These are phyloP conservation scores for Bolinopsis microptera DNA, from an alignment of 37 sponge, comb jelly and placozoan genomes.

Conservation along the genomic window DNA sequence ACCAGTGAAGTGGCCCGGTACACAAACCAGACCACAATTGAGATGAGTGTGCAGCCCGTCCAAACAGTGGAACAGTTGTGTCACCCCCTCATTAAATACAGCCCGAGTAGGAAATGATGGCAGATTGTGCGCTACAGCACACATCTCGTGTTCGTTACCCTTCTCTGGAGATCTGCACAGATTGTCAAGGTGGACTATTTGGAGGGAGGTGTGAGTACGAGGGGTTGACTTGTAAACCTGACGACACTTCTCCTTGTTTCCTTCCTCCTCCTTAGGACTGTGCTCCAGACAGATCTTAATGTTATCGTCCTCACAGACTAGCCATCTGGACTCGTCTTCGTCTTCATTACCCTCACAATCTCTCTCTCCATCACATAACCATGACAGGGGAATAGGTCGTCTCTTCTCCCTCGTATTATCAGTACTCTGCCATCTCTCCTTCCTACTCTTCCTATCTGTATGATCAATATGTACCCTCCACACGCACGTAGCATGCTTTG, in stretches of 20 bases:
- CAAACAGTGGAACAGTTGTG: not conserved
- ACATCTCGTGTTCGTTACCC: not conserved
- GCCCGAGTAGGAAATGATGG: not conserved
- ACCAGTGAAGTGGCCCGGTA: not conserved
- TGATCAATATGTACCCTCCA: too few species aligned
- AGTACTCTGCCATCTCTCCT: too few species aligned
- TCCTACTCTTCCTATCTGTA: too few species aligned
- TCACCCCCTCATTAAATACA: not conserved
- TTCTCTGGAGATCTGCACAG: not conserved
- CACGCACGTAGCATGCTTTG: not conserved
- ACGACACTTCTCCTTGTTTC: not conserved
- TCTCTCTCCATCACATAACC: not conserved
- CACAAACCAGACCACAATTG: not conserved
- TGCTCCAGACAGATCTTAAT: not conserved
- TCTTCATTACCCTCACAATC: not conserved
- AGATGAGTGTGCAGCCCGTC: not conserved
- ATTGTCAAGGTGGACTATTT: not conserved
- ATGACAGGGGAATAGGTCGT: not conserved
- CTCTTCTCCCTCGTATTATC: not conserved
- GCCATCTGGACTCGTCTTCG: not conserved
- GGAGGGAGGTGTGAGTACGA: not conserved
- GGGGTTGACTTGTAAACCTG: not conserved
- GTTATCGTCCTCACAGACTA: not conserved
- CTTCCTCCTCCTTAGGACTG: not conserved
- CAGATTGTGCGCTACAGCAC: not conserved